Evolutionary conservation across 2,797 vertebrate species (phyloP).

Genomic region (Adrianichthys oophorus): DNA sequence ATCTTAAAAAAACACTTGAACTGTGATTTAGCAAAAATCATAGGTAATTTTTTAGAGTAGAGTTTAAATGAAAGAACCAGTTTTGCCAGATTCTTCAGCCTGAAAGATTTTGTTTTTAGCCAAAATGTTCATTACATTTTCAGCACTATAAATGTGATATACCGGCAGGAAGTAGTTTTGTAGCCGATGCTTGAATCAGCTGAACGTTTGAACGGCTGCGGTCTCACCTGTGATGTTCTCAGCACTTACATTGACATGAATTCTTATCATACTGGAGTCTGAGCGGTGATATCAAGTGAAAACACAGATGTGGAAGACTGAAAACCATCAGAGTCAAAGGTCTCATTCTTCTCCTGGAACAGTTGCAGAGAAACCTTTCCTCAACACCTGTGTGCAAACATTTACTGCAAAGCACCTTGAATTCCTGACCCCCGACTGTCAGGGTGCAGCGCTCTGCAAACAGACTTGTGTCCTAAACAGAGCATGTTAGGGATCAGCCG

Average conservation of each 20-base stretch:
- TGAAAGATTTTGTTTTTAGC: background rate
- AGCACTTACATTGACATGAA: no score
- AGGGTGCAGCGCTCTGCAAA: slow-evolving; percentile 23
- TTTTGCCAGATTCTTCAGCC: background rate
- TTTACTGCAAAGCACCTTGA: slow-evolving; percentile 19
- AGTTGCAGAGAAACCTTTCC: background rate
- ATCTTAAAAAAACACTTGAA: no score
- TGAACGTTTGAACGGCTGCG: no score
- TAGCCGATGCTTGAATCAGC: no score
- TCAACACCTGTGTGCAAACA: slow-evolving; percentile 8
- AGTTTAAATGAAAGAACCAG: background rate
- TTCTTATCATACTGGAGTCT: no score
- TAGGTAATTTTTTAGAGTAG: no score
- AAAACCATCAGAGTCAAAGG: no score
- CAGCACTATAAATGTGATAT: background rate
- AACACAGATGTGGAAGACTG: no score
- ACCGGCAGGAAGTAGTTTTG: no score
- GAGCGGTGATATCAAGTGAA: no score
- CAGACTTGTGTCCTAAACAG: slow-evolving; percentile 62
- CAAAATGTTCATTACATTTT: background rate
- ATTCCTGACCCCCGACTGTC: slow-evolving; percentile 34
- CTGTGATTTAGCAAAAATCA: no score
- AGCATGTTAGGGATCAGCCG: slow-evolving; percentile 55
- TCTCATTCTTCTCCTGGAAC: background rate
- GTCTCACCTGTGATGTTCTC: no score